Evolutionary conservation across 23 tunicate genomes (phyloP), one percentile per base, ranked within the genome.

Genomic region (Corella eumyota): DNA sequence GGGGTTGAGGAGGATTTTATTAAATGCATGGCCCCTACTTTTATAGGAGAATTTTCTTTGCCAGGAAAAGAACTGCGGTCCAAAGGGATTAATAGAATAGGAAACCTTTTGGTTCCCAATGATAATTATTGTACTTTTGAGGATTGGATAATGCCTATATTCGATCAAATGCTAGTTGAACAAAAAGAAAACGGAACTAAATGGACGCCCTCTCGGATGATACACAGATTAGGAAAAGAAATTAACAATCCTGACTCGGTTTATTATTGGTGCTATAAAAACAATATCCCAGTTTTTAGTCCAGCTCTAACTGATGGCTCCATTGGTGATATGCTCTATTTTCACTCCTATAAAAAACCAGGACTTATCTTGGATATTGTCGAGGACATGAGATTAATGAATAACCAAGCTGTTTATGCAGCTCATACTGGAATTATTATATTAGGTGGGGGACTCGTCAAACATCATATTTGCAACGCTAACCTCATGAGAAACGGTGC

Each of bases 281-380:
- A 90, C 73, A 69, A 81, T 26, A 90, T 90, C 26, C 97, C 97
- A 21, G 97, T 90, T 1, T 90, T 80, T 46, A 80, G 91, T 54
- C 97, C 97, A 27, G 97, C 84, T 2, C 34, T 90, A 35, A 90
- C 97, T 1, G 97, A 90, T 77, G 97, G 97, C 22, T 90, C 97
- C 34, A 69, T 90, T 11, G 97, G 97, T 7, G 97, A 90, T 63
- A 90, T 90, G 97, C 32, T 90, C 9, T 90, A 90, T 51, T 69
- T 90, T 50, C 90, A 90, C 58, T 55, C 83, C 13, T 80, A 68
- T 59, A 64, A 69, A 48, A 90, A 74, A 30, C 91, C 97, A 0
- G 97, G 97, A 30, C 55, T 90, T 26, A 57, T 70, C 23, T 53
- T 90, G 13, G 97, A 90, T 55, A 80, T 90, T 45, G 83, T 90